Evolutionary conservation across 2,888 invertebrate species (phyloP), one percentile per base, ranked within the genome.

Genomic region (Galerucella pusilla): DNA sequence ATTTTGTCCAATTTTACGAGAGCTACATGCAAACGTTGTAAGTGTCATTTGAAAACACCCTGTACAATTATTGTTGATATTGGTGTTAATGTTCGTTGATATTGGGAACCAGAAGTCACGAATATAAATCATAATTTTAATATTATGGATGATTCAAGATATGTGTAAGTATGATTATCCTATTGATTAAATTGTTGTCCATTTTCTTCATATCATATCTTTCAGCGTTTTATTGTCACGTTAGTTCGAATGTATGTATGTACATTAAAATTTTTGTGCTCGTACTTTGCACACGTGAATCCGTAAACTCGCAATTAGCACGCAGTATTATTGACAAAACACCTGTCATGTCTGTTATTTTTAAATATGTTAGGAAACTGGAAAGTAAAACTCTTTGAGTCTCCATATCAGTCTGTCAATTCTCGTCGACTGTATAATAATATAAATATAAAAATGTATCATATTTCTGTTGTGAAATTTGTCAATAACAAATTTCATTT

Each of bases 291-390:
- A 60, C 60, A 60, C 25, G 35, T 60, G 14, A 28, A 35, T 59
- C 59, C 10, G 9, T 7, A 20, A 59, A 59, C n/a, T 12, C 14
- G 25, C 35, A 60, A 60, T 28, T 2, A 60, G 25, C 60, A 60
- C 35, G 60, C 28, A 14, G 35, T 60, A 25, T 25, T 60, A 60
- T 60, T 60, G 60, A 60, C 25, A 60, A 60, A 60, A 60, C 60
- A 25, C 35, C 25, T 12, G 60, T 3, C 16, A 54, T 49, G 14
- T 59, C 6, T 59, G 59, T 10, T 16, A 2, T 7, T 16, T 4
- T 59, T 28, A 28, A 28, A 28, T 28, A 4, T 28, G 2, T 1
- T 28, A 28, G 4, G 2, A 28, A 28, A 28, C 20, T 20, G 28
- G 28, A 28, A 28, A 28, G 4, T 28, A 28, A 28, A 28, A 28